Conservation (phyloP, 2,113 vertebrate species). For the Coregonus clupeaformis region DNA sequence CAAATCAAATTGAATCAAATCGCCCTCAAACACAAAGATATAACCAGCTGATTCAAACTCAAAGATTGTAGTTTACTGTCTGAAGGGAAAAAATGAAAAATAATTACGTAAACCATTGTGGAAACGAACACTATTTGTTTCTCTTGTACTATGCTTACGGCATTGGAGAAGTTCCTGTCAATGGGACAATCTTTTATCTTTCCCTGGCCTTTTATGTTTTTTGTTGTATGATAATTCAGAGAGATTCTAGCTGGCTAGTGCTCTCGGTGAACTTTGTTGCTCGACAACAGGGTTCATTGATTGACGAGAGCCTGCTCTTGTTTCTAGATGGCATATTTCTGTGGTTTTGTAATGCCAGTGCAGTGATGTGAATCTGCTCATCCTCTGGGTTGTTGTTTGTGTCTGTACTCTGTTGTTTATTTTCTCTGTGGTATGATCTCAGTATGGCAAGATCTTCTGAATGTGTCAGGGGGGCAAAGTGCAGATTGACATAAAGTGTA, state of each 20-base stretch:
- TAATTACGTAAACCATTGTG: constrained; percentile 21
- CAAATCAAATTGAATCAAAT: not conserved
- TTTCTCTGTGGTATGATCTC: constrained; percentile 44
- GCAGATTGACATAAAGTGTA: too few relatives aligned
- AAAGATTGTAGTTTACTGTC: constrained; percentile 21
- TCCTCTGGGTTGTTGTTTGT: constrained; percentile 44
- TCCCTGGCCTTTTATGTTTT: constrained; percentile 42
- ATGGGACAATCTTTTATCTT: constrained; percentile 49
- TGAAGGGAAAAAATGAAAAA: constrained; percentile 43
- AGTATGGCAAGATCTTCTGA: constrained; percentile 18
- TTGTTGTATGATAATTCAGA: too few relatives aligned
- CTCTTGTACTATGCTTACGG: constrained; percentile 25
- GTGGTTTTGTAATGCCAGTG: constrained; percentile 38
- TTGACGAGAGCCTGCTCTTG: constrained; percentile 51
- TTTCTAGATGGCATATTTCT: constrained; percentile 57
- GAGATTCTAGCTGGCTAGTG: constrained; percentile 8
- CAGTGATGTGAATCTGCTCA: constrained; percentile 49
- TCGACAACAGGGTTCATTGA: constrained; percentile 51
- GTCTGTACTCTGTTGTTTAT: constrained; percentile 29
- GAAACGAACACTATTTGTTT: constrained; percentile 35
- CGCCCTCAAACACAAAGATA: constrained; percentile 31
- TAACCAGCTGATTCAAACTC: constrained; percentile 40
- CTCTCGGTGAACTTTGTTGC: constrained; percentile 37
- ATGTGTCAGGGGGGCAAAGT: not conserved
- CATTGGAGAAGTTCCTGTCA: constrained; percentile 10